phyloP scores from a whole-genome alignment of 2,113 vertebrate genomes.

The Pipa parva region DNA sequence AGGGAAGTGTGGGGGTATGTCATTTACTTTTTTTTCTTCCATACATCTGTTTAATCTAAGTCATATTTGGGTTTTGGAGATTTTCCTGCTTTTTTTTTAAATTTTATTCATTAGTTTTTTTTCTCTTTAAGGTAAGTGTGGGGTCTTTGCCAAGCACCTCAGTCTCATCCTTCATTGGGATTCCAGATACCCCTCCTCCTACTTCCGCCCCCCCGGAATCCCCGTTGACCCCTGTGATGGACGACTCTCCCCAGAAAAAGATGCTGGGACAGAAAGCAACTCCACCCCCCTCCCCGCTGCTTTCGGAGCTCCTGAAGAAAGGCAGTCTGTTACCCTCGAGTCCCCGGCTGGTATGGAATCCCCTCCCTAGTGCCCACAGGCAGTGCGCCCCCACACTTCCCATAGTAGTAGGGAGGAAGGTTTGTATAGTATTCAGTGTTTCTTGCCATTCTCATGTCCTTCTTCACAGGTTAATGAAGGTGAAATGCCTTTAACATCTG shows the following conservation, averaged over 20 bases:
- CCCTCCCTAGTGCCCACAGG: conserved; percentile 46
- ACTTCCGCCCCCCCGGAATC: conserved; percentile 82
- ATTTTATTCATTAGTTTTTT: conserved; percentile 60
- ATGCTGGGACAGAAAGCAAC: conserved; percentile 90
- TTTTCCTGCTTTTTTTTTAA: conserved; percentile 29
- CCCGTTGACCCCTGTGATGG: conserved; percentile 78
- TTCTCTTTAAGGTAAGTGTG: conserved; percentile 71
- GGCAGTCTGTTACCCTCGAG: conserved; percentile 91
- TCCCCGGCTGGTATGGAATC: conserved; percentile 88
- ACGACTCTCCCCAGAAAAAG: conserved; percentile 96
- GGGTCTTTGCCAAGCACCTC: conserved; percentile 80
- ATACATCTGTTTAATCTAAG: conserved; percentile 9
- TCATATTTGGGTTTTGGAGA: conserved; percentile 40
- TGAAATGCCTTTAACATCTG: conserved; percentile 65
- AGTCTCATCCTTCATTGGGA: conserved; percentile 84
- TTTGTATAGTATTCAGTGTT: conserved; percentile 22
- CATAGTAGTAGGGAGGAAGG: conserved; percentile 46
- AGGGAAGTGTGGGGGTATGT: conserved; percentile 68
- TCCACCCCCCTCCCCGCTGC: conserved; percentile 92
- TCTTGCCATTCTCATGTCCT: conserved; percentile 48
- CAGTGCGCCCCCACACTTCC: conserved; percentile 16
- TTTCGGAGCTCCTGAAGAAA: conserved; percentile 98
- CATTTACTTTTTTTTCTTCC: conserved; percentile 34
- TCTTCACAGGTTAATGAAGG: conserved; percentile 68
- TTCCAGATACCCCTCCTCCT: conserved; percentile 76